phyloP scores from a whole-genome alignment of 2,888 invertebrate species.

The Malthinus flaveolus region DNA sequence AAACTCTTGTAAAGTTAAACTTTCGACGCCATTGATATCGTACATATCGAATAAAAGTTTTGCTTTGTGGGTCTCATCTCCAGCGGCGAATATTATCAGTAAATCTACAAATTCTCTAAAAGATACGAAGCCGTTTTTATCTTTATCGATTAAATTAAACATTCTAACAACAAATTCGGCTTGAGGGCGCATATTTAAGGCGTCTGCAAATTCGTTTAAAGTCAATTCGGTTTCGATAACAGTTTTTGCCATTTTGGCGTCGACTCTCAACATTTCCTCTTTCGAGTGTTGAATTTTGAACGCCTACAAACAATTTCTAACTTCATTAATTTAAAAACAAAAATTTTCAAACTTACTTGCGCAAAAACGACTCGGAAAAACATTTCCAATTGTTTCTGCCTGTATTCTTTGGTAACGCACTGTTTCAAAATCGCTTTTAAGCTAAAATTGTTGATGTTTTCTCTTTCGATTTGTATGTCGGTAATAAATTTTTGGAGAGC shows the following conservation, averaged over 20 bases:
- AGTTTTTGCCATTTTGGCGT: slow-evolving; percentile 53
- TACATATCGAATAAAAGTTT: slow-evolving; percentile 63
- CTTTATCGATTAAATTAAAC: slow-evolving; percentile 62
- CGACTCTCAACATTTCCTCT: slow-evolving; percentile 51
- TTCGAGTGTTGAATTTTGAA: slow-evolving; percentile 54
- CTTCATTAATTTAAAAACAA: too few species aligned
- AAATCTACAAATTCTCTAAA: slow-evolving; percentile 65
- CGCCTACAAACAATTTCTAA: too few species aligned
- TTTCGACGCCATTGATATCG: slow-evolving; percentile 57
- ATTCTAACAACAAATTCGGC: slow-evolving; percentile 61
- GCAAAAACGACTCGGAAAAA: slow-evolving; percentile 61
- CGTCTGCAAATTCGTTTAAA: slow-evolving; percentile 62
- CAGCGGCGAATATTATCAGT: slow-evolving; percentile 62
- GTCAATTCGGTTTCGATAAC: slow-evolving; percentile 59
- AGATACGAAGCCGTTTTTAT: slow-evolving; percentile 63
- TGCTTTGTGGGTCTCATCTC: slow-evolving; percentile 57
- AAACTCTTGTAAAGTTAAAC: slow-evolving; percentile 56
- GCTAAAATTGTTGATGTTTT: slow-evolving; percentile 41
- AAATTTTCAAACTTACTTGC: too few species aligned
- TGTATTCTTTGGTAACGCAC: slow-evolving; percentile 55
- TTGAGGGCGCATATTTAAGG: slow-evolving; percentile 59
- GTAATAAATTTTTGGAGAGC: slow-evolving; percentile 51
- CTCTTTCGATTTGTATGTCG: slow-evolving; percentile 36
- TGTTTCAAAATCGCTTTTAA: slow-evolving; percentile 45
- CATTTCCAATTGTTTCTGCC: slow-evolving; percentile 57